These are phyloP conservation scores for Diachrysia chrysitis DNA, from an alignment of 2,888 invertebrate genomes.

Conservation along the genomic window DNA sequence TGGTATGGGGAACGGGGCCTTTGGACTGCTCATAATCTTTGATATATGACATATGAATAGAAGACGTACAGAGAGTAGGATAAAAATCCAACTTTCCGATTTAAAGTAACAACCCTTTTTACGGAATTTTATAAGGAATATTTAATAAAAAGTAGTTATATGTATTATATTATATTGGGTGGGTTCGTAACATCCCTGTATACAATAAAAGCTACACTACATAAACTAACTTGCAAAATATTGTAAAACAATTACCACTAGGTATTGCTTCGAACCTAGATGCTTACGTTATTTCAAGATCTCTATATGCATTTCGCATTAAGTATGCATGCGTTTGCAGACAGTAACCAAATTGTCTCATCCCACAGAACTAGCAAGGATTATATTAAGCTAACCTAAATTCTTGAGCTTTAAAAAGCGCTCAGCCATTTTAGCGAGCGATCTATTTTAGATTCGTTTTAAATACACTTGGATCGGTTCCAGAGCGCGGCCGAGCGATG, in stretches of 20 bases:
- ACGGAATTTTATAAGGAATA: too few relatives aligned
- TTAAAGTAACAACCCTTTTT: too few relatives aligned
- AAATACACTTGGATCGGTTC: constrained; percentile 71
- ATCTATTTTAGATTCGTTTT: constrained; percentile 65
- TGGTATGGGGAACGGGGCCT: not conserved
- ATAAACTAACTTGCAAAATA: too few relatives aligned
- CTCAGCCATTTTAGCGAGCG: constrained; percentile 52
- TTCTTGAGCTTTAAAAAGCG: constrained; percentile 54
- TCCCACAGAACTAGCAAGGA: constrained; percentile 27
- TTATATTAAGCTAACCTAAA: constrained; percentile 56
- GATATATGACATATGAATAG: too few relatives aligned
- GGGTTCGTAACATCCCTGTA: too few relatives aligned
- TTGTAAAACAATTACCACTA: not conserved
- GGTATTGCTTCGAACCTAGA: not conserved
- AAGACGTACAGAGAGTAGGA: too few relatives aligned
- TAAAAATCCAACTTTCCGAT: too few relatives aligned
- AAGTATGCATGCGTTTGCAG: not conserved
- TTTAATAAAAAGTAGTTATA: too few relatives aligned
- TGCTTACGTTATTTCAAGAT: not conserved
- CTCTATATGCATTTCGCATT: not conserved
- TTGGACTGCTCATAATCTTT: too few relatives aligned
- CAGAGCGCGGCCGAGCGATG: constrained; percentile 50
- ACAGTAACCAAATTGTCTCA: constrained; percentile 5
- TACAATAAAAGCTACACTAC: too few relatives aligned
- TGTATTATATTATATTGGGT: too few relatives aligned